Evolutionary conservation across 2,113 vertebrate species (phyloP).

Genomic region (Gnathonemus longibarbis): DNA sequence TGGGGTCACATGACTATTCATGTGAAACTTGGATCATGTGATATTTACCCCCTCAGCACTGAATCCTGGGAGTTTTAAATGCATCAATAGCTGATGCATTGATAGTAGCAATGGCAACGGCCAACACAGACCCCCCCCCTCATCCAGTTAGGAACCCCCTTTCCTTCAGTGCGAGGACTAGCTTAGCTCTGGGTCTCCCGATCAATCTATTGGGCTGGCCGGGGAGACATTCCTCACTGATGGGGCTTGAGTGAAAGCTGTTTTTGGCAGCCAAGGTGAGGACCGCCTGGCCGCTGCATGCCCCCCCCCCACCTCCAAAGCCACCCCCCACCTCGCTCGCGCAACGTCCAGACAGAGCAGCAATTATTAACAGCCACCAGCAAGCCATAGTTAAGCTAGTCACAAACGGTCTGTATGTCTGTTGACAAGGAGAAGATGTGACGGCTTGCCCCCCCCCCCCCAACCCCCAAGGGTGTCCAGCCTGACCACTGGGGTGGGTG

Average conservation of each 20-base stretch:
- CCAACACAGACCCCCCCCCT: not conserved
- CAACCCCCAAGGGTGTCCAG: not conserved
- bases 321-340: not conserved
- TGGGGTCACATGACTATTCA: not conserved
- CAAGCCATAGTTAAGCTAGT: constrained; percentile 40
- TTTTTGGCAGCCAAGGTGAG: not conserved
- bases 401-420: not conserved
- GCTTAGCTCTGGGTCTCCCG: not conserved
- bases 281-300: not conserved
- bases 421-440: not conserved
- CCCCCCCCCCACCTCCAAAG: not conserved
- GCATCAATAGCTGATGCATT: not conserved
- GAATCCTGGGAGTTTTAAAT: not conserved
- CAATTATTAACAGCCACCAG: constrained; percentile 45
- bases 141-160: not conserved
- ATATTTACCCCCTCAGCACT: not conserved
- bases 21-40: not conserved
- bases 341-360: not conserved
- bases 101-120: not conserved
- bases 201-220: constrained; percentile 1
- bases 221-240: constrained; percentile 11
- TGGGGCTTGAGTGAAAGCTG: not conserved
- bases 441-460: not conserved
- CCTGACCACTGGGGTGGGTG: not conserved
- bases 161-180: not conserved